phyloP scores from a whole-genome alignment of 2,113 vertebrate species.

The Pogonocichla stellata region DNA sequence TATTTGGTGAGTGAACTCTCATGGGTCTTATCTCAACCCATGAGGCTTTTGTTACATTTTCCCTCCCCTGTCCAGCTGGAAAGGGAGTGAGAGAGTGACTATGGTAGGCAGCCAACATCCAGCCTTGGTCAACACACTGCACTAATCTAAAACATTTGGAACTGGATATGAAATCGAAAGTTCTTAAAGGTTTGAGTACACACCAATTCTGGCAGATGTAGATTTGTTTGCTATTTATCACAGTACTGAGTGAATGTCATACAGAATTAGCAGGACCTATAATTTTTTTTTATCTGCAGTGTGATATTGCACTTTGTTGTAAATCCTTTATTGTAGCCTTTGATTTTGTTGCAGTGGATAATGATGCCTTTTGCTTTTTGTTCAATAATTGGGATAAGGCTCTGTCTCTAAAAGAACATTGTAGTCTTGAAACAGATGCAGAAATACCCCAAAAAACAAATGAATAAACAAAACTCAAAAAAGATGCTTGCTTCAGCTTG shows the following conservation, averaged over 20 bases:
- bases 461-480: background rate
- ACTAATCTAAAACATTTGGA: background rate
- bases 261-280: background rate
- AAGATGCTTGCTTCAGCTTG: background rate
- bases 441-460: background rate
- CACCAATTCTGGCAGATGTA: background rate
- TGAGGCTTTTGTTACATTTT: background rate
- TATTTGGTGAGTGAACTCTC: background rate
- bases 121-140: background rate
- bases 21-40: background rate
- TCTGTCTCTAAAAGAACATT: background rate
- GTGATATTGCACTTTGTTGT: background rate
- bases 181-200: background rate
- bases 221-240: background rate
- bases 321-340: background rate
- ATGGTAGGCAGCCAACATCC: rapidly evolving
- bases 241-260: background rate
- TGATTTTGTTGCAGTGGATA: background rate
- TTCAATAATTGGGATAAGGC: background rate
- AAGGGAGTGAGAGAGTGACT: background rate
- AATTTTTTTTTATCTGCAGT: background rate
- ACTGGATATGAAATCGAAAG: background rate
- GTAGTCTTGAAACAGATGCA: background rate
- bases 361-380: background rate
- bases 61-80: background rate